Evolutionary conservation across 2,888 invertebrate species (phyloP), one percentile per base, ranked within the genome.

Genomic region (Barypeithes pellucidus): DNA sequence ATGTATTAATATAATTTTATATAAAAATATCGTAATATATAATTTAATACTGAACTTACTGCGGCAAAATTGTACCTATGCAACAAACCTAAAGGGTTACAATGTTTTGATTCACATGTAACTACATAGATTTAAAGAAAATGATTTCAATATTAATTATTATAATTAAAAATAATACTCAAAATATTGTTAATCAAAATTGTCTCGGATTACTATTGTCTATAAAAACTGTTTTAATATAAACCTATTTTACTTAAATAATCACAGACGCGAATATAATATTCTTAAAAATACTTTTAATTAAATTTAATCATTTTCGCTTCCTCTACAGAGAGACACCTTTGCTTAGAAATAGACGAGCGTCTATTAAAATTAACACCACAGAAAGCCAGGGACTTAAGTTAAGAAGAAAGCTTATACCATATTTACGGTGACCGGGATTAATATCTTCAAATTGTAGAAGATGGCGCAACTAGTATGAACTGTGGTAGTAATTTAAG

Each of bases 181-280:
- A n/a, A n/a, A n/a, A n/a, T n/a, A n/a, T n/a, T n/a, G n/a, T n/a
- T n/a, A n/a, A n/a, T n/a, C n/a, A n/a, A n/a, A n/a, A n/a, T n/a
- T n/a, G n/a, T n/a, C n/a, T n/a, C n/a, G n/a, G n/a, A n/a, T 29
- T 29, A 9, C 29, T 29, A 1, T 29, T 29, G 29, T 9, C 3
- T 29, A 29, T 24, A 24, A 5, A 24, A 2, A 5, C 5, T 24
- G 2, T 24, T 5, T 4, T 29, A 29, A 29, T 9, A 29, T 45
- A 45, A 45, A 39, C 12, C 39, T 39, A 39, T n/a, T 39, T 39
- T 39, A 39, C 4, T 39, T 8, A 47, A 50, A 50, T 50, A 50
- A 50, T 50, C 50, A 50, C 50, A 50, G 50, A 50, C 24, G 24
- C 5, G 11, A 24, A 50, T 47, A 47, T 43, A 12, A 39, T 50